Evolutionary conservation across 2,888 invertebrate species (phyloP).

Genomic region (Sphaeridia pumilis): DNA sequence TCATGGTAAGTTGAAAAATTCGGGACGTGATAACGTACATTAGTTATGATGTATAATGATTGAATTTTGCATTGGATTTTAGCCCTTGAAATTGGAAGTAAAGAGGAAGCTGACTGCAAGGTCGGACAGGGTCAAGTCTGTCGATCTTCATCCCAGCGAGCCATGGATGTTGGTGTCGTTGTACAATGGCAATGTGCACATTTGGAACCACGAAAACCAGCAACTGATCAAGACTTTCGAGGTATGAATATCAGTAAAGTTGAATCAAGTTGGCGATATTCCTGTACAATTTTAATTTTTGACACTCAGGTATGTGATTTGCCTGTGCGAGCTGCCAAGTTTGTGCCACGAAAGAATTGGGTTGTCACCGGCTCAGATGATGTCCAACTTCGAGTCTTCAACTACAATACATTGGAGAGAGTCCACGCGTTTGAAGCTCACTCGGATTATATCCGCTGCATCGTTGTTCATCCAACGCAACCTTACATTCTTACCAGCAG

Average conservation of each 20-base stretch:
- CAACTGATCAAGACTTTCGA: conserved; percentile 77
- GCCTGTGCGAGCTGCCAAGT: conserved; percentile 90
- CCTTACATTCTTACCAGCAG: conserved; percentile 93
- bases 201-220: conserved; percentile 98
- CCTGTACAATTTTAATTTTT: not conserved
- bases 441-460: conserved; percentile 92
- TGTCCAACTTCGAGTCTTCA: conserved; percentile 89
- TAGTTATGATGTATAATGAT: no score
- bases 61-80: conserved; percentile 31
- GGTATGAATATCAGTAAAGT: no score
- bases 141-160: conserved; percentile 93
- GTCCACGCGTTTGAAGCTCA: conserved; percentile 96
- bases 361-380: conserved; percentile 94
- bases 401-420: conserved; percentile 95
- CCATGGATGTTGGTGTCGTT: conserved; percentile 98
- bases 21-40: no score
- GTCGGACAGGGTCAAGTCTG: conserved; percentile 95
- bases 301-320: conserved; percentile 64
- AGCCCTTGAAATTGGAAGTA: conserved; percentile 95
- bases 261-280: not conserved
- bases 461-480: conserved; percentile 94
- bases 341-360: conserved; percentile 97
- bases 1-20: no score
- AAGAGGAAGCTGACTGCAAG: conserved; percentile 94
- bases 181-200: conserved; percentile 98